Evolutionary conservation across 2,113 vertebrate genomes (phyloP).

Genomic region (Felis catus): DNA sequence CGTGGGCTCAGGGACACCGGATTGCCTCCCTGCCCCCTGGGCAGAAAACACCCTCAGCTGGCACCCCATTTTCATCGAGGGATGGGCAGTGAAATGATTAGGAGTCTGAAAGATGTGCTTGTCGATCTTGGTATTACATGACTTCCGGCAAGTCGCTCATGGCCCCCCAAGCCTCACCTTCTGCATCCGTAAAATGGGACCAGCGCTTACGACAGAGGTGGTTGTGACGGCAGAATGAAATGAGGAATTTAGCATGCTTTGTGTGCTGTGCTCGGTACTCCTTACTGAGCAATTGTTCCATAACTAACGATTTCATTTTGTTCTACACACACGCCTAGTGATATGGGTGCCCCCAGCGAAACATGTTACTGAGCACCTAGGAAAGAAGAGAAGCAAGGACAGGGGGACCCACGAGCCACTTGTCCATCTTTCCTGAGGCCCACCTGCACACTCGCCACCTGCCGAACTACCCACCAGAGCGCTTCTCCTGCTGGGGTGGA

Average conservation of each 20-base stretch:
- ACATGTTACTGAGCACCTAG: neutral
- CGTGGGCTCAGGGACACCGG: neutral
- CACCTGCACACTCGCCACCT: neutral
- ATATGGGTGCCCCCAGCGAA: too few species aligned
- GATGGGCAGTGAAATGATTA: neutral
- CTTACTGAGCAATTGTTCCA: neutral
- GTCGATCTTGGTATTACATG: neutral
- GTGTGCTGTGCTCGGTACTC: rapidly evolving
- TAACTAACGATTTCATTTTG: neutral
- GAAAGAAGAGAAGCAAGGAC: neutral
- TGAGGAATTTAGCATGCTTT: neutral
- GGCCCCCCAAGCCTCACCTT: neutral
- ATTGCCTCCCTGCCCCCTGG: neutral
- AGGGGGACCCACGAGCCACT: rapidly evolving
- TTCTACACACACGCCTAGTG: rapidly evolving
- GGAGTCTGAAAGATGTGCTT: neutral
- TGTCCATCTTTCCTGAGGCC: neutral
- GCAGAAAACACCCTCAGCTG: neutral
- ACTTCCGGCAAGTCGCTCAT: neutral
- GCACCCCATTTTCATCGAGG: neutral
- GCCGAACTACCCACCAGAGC: too few species aligned
- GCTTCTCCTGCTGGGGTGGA: neutral
- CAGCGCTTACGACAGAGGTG: neutral
- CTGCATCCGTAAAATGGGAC: neutral
- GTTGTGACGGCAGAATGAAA: neutral